These are phyloP conservation scores for Sphenodon punctatus DNA, from an alignment of 2,797 vertebrate species.

Conservation along the genomic window DNA sequence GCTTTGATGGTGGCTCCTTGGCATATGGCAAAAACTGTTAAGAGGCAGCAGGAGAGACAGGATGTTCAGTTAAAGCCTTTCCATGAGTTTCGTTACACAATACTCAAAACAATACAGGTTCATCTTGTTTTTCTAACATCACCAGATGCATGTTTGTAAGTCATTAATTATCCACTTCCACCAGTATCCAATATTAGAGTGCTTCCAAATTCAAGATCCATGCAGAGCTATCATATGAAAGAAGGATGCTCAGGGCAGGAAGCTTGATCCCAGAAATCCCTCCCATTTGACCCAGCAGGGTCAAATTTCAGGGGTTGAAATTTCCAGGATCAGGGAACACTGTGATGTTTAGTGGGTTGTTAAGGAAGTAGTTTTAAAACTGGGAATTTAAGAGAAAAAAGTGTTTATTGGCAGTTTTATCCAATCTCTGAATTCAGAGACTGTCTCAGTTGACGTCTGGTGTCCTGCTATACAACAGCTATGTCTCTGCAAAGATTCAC, in stretches of 20 bases:
- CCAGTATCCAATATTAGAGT: slow-evolving; percentile 25
- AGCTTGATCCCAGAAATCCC: too few species aligned
- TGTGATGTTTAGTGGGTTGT: too few species aligned
- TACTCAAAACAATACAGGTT: slow-evolving; percentile 42
- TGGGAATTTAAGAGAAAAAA: too few species aligned
- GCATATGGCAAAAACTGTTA: slow-evolving; percentile 50
- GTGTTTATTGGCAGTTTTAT: too few species aligned
- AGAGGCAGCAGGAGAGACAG: slow-evolving; percentile 53
- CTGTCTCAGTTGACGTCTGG: too few species aligned
- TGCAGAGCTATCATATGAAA: not conserved
- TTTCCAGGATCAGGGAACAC: too few species aligned
- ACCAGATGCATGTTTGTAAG: not conserved
- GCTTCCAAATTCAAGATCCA: not conserved
- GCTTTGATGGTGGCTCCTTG: slow-evolving; percentile 55
- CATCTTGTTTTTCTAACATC: slow-evolving; percentile 35
- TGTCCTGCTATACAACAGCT: not conserved
- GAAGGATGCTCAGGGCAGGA: too few species aligned
- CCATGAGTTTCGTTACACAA: slow-evolving; percentile 46
- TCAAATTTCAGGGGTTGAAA: too few species aligned
- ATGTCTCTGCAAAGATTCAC: not conserved
- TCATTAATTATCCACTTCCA: slow-evolving; percentile 23
- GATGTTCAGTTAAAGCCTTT: slow-evolving; percentile 52
- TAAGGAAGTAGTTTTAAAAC: too few species aligned
- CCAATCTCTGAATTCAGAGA: not conserved
- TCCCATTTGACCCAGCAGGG: too few species aligned